phyloP scores from a whole-genome alignment of 2,113 vertebrate species.

The Thamnophis sirtalis region DNA sequence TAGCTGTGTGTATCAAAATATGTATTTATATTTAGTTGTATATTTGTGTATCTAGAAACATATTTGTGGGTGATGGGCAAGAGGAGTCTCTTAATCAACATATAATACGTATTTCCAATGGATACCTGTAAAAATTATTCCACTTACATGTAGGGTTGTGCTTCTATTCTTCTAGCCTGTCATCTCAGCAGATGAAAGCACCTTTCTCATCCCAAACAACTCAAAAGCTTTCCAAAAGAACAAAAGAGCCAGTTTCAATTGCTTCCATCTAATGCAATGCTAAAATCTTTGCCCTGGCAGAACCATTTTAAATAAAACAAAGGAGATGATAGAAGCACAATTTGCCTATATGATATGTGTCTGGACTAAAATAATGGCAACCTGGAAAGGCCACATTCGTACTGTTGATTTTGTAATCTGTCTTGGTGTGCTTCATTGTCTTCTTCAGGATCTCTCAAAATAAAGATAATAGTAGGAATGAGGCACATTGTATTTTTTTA shows the following conservation, averaged over 20 bases:
- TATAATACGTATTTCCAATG: not conserved
- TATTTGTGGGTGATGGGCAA: not conserved
- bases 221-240: slow-evolving; percentile 28
- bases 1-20: not conserved
- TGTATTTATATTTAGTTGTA: not conserved
- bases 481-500: slow-evolving; percentile 35
- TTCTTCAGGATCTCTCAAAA: slow-evolving; percentile 51
- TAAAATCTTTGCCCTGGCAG: slow-evolving; percentile 29
- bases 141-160: not conserved
- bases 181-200: slow-evolving; percentile 1
- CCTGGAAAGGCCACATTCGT: slow-evolving; percentile 1
- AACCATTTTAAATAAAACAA: slow-evolving; percentile 25
- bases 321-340: slow-evolving; percentile 13
- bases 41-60: not conserved
- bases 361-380: not conserved
- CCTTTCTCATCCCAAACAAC: slow-evolving; percentile 28
- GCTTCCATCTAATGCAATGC: slow-evolving; percentile 34
- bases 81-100: not conserved
- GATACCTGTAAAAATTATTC: slow-evolving; percentile 7
- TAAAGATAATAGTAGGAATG: slow-evolving; percentile 29
- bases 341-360: not conserved
- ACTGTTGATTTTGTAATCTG: slow-evolving; percentile 47
- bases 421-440: slow-evolving; percentile 18
- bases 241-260: slow-evolving; percentile 50
- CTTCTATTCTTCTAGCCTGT: not conserved